These are phyloP conservation scores for Heloderma charlesbogerti DNA, from an alignment of 2,113 vertebrate genomes.

Conservation along the genomic window DNA sequence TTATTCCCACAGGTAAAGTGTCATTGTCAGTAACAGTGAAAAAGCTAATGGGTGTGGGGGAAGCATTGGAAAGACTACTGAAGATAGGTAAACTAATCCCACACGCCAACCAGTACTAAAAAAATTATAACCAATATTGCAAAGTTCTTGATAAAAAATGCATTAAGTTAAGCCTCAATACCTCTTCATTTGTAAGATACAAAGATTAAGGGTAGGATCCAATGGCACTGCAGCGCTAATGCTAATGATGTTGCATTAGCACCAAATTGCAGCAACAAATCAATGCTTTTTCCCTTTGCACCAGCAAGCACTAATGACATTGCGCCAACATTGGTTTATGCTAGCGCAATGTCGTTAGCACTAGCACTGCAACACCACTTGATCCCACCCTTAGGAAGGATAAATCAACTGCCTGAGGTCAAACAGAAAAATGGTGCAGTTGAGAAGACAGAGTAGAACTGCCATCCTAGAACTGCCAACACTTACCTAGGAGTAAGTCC, in stretches of 20 bases:
- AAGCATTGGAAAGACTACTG: neutral
- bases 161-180: neutral
- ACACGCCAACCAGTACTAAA: neutral
- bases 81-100: neutral
- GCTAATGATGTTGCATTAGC: too few species aligned
- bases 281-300: too few species aligned
- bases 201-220: neutral
- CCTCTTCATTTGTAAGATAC: neutral
- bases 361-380: too few species aligned
- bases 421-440: neutral
- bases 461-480: neutral
- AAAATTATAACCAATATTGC: neutral
- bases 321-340: too few species aligned
- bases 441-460: neutral
- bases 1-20: neutral
- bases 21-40: neutral
- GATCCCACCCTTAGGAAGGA: too few species aligned
- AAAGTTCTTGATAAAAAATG: neutral
- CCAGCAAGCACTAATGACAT: too few species aligned
- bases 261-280: too few species aligned
- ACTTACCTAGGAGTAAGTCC: neutral
- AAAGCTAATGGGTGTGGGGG: neutral
- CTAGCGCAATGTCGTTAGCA: too few species aligned
- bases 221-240: too few species aligned
- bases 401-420: neutral